These are phyloP conservation scores for Falco columbarius DNA, from an alignment of 2,797 vertebrate genomes.

Conservation along the genomic window DNA sequence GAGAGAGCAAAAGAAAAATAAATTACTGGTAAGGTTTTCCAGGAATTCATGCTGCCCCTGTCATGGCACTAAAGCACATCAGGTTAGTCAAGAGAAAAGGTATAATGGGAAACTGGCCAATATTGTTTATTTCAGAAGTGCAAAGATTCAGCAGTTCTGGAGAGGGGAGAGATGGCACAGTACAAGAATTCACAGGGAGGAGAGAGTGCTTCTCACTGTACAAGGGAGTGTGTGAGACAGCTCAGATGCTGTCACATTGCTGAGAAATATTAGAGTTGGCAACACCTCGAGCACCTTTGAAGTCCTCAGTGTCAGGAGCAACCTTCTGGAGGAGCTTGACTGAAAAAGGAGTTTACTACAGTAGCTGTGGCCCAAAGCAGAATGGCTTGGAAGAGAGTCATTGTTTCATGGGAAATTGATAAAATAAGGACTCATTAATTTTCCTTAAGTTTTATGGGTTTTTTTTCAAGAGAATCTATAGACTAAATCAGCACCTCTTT, in stretches of 20 bases:
- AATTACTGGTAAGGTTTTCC: neutral
- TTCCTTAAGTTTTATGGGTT: neutral
- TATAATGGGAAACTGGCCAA: neutral
- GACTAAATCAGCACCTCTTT: neutral
- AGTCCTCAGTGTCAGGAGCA: neutral
- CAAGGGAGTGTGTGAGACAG: neutral
- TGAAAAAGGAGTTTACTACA: neutral
- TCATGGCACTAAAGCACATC: neutral
- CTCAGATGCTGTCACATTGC: neutral
- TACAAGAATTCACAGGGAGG: neutral
- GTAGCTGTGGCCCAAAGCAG: neutral
- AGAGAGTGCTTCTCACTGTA: neutral
- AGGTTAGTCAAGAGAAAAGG: neutral
- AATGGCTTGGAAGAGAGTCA: neutral
- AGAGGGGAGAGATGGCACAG: neutral
- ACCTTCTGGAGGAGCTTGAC: neutral
- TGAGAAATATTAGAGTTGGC: neutral
- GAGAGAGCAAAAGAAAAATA: neutral
- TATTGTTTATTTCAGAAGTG: neutral
- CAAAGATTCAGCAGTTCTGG: neutral
- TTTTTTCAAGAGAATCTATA: neutral
- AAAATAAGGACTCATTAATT: neutral
- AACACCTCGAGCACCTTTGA: neutral
- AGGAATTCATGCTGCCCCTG: fast-evolving
- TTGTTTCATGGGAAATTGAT: neutral